phyloP scores from a whole-genome alignment of 2,113 vertebrate species.

The Agelaius tricolor region DNA sequence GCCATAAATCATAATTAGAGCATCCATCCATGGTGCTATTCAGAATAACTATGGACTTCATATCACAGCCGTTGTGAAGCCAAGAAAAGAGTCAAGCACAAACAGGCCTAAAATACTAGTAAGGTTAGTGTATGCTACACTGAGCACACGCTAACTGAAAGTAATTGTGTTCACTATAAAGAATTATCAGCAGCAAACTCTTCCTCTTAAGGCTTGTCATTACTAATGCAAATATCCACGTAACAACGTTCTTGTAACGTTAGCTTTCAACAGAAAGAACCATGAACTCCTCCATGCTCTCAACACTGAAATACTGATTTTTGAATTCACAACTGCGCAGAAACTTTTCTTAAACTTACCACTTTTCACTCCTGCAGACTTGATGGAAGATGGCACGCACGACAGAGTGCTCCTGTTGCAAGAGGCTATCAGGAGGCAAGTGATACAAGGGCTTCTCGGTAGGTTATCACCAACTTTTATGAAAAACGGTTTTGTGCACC shows the following conservation, averaged over 20 bases:
- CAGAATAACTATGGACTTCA: neutral
- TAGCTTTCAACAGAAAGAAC: neutral
- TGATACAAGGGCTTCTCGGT: neutral
- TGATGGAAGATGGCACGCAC: neutral
- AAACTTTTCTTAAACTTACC: constrained; percentile 18
- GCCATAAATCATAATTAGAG: neutral
- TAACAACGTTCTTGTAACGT: neutral
- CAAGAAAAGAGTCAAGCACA: neutral
- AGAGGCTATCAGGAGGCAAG: neutral
- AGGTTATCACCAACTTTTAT: neutral
- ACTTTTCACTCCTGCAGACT: neutral
- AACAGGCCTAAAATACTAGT: neutral
- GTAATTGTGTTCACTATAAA: neutral
- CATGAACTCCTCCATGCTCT: rapidly evolving
- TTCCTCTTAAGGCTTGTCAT: neutral
- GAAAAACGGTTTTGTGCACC: neutral
- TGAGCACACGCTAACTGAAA: neutral
- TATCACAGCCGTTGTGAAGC: neutral
- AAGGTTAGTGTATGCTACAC: neutral
- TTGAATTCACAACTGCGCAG: neutral
- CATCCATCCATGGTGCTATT: neutral
- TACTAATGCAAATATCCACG: neutral
- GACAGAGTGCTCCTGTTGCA: neutral
- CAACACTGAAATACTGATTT: neutral
- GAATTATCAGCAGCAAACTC: neutral